Conservation (phyloP, 2,113 vertebrate genomes). For the Abramis brama region DNA sequence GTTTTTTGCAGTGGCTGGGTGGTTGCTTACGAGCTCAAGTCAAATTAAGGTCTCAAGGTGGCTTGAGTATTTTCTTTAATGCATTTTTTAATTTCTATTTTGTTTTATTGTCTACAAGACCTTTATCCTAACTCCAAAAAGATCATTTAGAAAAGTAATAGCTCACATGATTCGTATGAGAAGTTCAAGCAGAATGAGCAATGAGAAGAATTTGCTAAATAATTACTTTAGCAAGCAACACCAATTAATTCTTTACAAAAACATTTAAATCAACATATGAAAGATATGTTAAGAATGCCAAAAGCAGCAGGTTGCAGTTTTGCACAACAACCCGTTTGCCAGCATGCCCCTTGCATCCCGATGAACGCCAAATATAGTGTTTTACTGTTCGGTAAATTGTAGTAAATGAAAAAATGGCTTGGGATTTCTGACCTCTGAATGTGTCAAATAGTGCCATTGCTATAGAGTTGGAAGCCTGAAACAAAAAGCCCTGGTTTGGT, state of each 20-base stretch:
- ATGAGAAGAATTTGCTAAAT: not conserved
- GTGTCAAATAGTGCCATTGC: conserved; percentile 43
- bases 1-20: no score
- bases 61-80: not conserved
- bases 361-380: conserved; percentile 42
- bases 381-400: conserved; percentile 34
- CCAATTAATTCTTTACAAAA: not conserved
- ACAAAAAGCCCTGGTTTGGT: conserved; percentile 52
- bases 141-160: not conserved
- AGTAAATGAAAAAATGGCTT: conserved; percentile 45
- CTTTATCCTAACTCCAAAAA: not conserved
- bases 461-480: not conserved
- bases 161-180: not conserved
- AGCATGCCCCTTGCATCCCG: not conserved
- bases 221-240: not conserved
- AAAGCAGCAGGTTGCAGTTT: conserved; percentile 15
- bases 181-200: not conserved
- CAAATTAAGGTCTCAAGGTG: not conserved
- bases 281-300: not conserved
- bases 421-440: conserved; percentile 43
- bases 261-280: not conserved
- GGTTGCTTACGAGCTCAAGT: not conserved
- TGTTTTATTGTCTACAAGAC: not conserved
- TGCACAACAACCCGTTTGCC: not conserved
- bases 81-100: not conserved